Percentiles rank a stretch among this genome's conserved stretches.
Evolutionary conservation across 2,888 invertebrate genomes (phyloP).

Genomic region (Apotomis betuletana): DNA sequence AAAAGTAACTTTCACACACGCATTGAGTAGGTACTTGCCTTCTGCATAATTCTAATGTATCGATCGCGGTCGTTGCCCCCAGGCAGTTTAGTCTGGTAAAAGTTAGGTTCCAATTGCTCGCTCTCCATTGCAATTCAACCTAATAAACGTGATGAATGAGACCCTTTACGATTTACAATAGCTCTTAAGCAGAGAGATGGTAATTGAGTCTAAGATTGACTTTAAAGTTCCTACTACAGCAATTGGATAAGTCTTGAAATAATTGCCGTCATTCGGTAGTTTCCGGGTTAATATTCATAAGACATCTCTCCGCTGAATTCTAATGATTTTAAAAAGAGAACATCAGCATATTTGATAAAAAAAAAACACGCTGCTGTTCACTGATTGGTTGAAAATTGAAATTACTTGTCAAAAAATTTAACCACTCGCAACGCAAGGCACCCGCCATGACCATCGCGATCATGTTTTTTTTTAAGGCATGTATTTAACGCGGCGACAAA

Average conservation of each 20-base stretch:
- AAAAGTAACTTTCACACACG: constrained; percentile 30
- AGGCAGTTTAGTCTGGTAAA: constrained; percentile 36
- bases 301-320: no score
- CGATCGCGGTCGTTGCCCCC: constrained; percentile 29
- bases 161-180: constrained; percentile 20
- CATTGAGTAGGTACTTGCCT: constrained; percentile 8
- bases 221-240: background rate
- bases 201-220: background rate
- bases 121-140: constrained; percentile 44
- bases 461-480: no score
- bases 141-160: constrained; percentile 34
- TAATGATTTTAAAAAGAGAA: no score
- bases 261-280: no score
- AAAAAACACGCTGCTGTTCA: no score
- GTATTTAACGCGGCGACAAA: no score
- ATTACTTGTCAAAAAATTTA: no score
- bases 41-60: constrained; percentile 11
- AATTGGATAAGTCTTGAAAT: background rate
- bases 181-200: background rate
- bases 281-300: no score
- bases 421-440: no score
- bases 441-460: no score
- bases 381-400: no score
- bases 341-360: no score
- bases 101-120: constrained; percentile 43